Evolutionary conservation across 2,797 vertebrate species (phyloP), one percentile per base, ranked within the genome.

Genomic region (Potorous gilbertii): DNA sequence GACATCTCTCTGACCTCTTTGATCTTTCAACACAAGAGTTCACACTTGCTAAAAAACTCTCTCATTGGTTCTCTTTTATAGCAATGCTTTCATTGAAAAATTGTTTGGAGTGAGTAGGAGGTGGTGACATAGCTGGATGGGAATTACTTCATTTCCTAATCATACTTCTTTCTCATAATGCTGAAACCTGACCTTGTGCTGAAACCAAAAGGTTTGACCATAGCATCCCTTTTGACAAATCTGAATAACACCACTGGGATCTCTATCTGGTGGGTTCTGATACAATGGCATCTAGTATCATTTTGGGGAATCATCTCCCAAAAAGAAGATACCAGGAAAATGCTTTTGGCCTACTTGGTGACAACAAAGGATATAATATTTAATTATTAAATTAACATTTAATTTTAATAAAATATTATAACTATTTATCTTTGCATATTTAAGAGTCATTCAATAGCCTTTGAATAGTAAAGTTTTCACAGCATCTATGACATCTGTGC

Each of bases 181-280:
- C 29, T 94, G 0, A 0, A 1, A n/a, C 34, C 90, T 18, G 50
- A 13, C 40, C 55, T 8, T 16, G 0, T 55, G 27, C 0, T 0
- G 55, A 95, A 56, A 57, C 28, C 1, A 28, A 54, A 55, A 0
- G 0, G 21, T 2, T 12, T 8, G 0, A 56, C 59, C 28, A 40
- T 13, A 0, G 34, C 0, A 6, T 1, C 18, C 74, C 54, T 16
- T 57, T 74, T 18, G 6, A 74, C 28, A 59, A 93, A 92, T 50
- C 0, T 1, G 24, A 54, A 29, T 62, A 54, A 55, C 27, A 12
- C 29, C 0, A 24, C 1, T 87, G 0, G 24, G 87, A 55, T 16
- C 91, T 93, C 29, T 1, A 55, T 90, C 29, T 31, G 29, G 12
- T 90, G 29, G 29, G 5, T 56, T 90, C 56, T 16, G 4, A 55